Conservation (phyloP, 2,888 invertebrate genomes). For the Drosophila formosana region DNA sequence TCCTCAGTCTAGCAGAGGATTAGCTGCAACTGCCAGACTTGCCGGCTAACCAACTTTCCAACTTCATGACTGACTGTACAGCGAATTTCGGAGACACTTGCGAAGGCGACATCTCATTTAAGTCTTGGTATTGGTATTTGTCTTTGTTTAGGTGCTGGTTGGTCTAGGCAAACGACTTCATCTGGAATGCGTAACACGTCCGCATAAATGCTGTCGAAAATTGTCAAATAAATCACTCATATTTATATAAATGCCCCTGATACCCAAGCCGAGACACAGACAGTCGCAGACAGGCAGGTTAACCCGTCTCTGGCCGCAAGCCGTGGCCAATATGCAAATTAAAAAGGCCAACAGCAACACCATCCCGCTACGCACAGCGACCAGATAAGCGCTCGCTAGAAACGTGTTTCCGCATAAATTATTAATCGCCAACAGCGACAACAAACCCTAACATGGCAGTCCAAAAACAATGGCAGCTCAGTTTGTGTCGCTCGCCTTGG, state of each 20-base stretch:
- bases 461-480: constrained; percentile 39
- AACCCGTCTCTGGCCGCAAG: constrained; percentile 22
- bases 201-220: constrained; percentile 78
- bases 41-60: background rate
- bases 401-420: constrained; percentile 82
- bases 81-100: constrained; percentile 6
- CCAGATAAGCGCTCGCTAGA: constrained; percentile 63
- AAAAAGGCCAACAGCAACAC: constrained; percentile 29
- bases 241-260: constrained; percentile 80
- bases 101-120: constrained; percentile 12
- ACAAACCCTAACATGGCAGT: constrained; percentile 44
- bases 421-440: constrained; percentile 39
- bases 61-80: constrained; percentile 4
- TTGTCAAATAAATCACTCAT: constrained; percentile 84
- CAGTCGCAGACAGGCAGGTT: constrained; percentile 24
- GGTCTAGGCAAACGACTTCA: constrained; percentile 48
- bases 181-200: constrained; percentile 73
- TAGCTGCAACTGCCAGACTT: constrained; percentile 20
- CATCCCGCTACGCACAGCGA: constrained; percentile 32
- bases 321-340: constrained; percentile 53
- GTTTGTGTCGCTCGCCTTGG: constrained; percentile 24
- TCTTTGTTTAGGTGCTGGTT: background rate
- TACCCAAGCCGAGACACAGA: constrained; percentile 46
- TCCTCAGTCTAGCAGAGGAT: constrained; percentile 22
- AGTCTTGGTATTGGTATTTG: constrained; percentile 5